Percentiles rank a stretch among this genome's conserved stretches.
Evolutionary conservation across 2,888 invertebrate genomes (phyloP).

Genomic region (Spilarctia lutea): DNA sequence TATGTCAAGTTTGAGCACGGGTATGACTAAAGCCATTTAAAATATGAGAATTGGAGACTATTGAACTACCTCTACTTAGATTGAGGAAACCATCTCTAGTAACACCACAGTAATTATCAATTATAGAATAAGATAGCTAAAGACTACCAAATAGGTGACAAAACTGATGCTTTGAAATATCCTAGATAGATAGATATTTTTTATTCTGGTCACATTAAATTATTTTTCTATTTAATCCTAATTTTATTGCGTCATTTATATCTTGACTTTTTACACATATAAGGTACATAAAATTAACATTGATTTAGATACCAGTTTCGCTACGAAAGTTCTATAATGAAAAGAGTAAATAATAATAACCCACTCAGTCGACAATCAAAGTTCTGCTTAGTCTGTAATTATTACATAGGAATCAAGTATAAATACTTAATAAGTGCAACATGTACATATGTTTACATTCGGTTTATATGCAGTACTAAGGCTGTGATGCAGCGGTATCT

Average conservation of each 20-base stretch:
- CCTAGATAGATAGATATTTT: too few species aligned
- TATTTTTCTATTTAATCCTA: too few species aligned
- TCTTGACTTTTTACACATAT: too few species aligned
- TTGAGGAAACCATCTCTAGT: neutral
- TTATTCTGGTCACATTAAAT: too few species aligned
- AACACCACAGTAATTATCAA: neutral
- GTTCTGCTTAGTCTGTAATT: neutral
- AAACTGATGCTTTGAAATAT: neutral
- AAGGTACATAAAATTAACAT: too few species aligned
- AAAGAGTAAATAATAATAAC: neutral
- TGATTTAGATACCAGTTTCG: neutral
- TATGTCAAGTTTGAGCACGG: constrained; percentile 40
- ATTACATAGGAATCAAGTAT: neutral
- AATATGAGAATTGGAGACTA: neutral
- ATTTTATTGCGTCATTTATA: too few species aligned
- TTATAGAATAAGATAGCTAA: too few species aligned
- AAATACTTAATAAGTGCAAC: neutral
- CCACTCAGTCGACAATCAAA: neutral
- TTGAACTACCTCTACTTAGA: neutral
- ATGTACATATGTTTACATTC: neutral
- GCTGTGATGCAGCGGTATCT: constrained; percentile 9
- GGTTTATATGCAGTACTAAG: neutral
- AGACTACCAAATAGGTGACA: neutral
- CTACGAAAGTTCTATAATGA: neutral
- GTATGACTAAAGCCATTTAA: constrained; percentile 39